A percentile compares a stretch with the other conserved stretches of the same genome.
Conservation (phyloP, 1,140 invertebrate species). For the Caenorhabditis briggsae region DNA sequence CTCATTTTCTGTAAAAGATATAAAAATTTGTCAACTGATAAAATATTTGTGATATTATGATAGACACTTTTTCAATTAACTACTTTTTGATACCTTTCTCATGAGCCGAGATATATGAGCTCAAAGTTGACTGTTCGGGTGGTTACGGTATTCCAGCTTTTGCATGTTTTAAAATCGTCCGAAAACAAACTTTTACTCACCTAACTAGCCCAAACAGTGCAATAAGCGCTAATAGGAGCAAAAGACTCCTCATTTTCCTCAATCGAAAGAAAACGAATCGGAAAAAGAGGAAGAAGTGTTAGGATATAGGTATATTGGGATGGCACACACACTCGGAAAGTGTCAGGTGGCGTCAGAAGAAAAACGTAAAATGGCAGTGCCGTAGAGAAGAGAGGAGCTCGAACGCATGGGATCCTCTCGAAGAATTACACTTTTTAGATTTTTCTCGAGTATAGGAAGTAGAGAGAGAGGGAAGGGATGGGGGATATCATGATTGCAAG, state of each 20-base stretch:
- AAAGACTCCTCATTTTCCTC: not conserved
- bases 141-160: no score
- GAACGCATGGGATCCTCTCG: not conserved
- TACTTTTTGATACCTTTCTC: no score
- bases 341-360: not conserved
- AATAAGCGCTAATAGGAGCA: not conserved
- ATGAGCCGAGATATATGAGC: no score
- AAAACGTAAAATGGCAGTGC: constrained; percentile 15
- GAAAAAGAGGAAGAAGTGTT: not conserved
- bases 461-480: no score
- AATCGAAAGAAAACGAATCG: not conserved
- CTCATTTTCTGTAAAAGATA: no score
- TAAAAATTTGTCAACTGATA: no score
- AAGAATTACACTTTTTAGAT: constrained; percentile 6
- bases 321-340: not conserved
- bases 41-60: no score
- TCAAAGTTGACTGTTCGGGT: no score
- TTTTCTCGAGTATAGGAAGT: no score
- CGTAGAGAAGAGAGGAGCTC: not conserved
- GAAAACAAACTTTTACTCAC: not conserved
- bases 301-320: no score
- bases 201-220: not conserved
- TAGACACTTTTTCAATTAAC: no score
- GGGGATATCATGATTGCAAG: not conserved
- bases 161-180: no score